phyloP scores from a whole-genome alignment of 2,888 invertebrate species.

The Camponotus fellah region DNA sequence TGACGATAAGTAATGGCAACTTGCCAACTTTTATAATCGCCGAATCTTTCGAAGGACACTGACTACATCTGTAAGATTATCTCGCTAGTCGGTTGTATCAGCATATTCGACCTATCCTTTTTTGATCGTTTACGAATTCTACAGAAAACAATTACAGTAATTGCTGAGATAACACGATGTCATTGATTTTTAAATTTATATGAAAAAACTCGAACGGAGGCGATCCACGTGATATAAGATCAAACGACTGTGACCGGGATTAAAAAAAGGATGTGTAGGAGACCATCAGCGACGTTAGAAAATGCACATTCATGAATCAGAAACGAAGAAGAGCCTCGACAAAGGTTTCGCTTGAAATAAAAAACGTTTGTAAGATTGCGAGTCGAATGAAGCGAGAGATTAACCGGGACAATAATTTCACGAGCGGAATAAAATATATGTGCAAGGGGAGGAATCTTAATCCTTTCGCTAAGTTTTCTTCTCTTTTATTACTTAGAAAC shows the following conservation, averaged over 20 bases:
- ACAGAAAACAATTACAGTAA: background rate
- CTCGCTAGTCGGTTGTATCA: background rate
- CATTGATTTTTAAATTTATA: background rate
- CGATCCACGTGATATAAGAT: background rate
- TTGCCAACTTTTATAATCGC: background rate
- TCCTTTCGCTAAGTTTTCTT: background rate
- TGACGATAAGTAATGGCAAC: background rate
- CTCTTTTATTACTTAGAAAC: background rate
- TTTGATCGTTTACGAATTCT: background rate
- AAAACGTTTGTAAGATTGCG: background rate
- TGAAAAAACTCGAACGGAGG: background rate
- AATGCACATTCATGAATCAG: background rate
- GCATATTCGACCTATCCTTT: background rate
- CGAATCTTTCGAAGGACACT: background rate
- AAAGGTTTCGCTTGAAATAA: background rate
- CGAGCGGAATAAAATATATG: background rate
- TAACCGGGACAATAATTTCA: constrained; percentile 11
- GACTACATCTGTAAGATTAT: background rate
- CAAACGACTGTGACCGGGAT: background rate
- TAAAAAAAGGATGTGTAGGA: background rate
- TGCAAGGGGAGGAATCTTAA: background rate
- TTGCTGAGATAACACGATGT: background rate
- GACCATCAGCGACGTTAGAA: background rate
- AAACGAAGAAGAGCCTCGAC: background rate
- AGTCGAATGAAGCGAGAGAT: background rate